Evolutionary conservation across 2,113 vertebrate genomes (phyloP), one percentile per base, ranked within the genome.

Genomic region (Climacteris rufus): DNA sequence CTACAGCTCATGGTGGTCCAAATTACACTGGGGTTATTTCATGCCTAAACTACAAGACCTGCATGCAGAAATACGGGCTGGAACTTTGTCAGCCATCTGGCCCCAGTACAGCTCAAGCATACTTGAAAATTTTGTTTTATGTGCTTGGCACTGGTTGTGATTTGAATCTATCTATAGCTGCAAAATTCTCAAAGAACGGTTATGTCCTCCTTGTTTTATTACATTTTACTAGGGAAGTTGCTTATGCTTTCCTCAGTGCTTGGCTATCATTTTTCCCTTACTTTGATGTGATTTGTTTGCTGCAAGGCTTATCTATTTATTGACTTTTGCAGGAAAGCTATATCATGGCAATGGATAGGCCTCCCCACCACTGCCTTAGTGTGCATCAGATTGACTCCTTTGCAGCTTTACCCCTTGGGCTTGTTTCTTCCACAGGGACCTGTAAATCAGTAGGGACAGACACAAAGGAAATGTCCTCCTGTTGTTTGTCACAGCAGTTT

Each of bases 281-380:
- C n/a, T 86, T 83, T 54, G 42, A 37, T 75, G 47, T 35, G 39
- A n/a, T 70, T 80, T 90, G 1, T 63, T 61, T 82, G 25, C 49
- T 87, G 15, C 20, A 64, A 84, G n/a, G 3, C 16, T 91, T 68
- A 16, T 54, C 42, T 81, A 24, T 69, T 80, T 83, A 52, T 39
- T 86, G 52, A 33, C 13, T 77, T 52, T 31, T 75, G 23, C 9
- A 66, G 68, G 54, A 47, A 64, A 74, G 27, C 21, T 52, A 2
- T 47, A 10, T 50, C 2, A 0, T 22, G 30, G 39, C 27, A 56
- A 39, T 47, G 30, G 44, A 17, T 63, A 54, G 0, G 0, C n/a
- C 18, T 84, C 28, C 50, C 16, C 16, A 33, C 15, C 2, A 1
- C 33, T 42, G 35, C 47, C 35, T 64, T 9, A 3, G 14, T n/a